Evolutionary conservation across 2,888 invertebrate species (phyloP).

Genomic region (Pachliopta kotzebuea): DNA sequence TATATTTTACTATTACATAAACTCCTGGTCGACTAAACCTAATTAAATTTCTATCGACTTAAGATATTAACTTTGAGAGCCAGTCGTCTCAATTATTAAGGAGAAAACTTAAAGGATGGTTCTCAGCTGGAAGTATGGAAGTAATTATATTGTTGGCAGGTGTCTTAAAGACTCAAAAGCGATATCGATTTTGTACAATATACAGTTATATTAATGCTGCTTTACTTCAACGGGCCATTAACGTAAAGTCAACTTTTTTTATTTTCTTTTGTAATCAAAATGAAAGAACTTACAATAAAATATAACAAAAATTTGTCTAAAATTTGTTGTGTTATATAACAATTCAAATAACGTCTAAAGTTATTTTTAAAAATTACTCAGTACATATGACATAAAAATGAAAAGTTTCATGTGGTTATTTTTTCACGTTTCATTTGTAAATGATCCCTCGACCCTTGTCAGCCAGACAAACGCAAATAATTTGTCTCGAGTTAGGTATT

Average conservation of each 20-base stretch:
- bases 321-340: no score
- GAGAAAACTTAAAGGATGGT: neutral
- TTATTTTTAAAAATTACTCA: neutral
- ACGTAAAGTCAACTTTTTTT: no score
- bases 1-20: no score
- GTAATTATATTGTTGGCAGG: neutral
- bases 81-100: neutral
- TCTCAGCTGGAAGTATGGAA: neutral
- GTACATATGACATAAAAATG: neutral
- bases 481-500: slow-evolving; percentile 25
- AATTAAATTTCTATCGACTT: no score
- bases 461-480: slow-evolving; percentile 24
- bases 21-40: no score
- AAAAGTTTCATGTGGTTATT: neutral
- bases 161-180: neutral
- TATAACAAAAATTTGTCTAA: no score
- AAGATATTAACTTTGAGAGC: no score
- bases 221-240: no score
- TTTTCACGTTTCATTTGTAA: slow-evolving; percentile 17
- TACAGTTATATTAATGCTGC: no score
- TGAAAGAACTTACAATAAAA: no score
- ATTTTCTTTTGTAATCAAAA: no score
- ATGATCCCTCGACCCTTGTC: slow-evolving; percentile 22
- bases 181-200: neutral
- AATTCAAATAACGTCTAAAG: no score